Percentiles rank a stretch among this genome's conserved stretches.
These are phyloP conservation scores for Alethe diademata DNA, from an alignment of 2,113 vertebrate genomes.

Conservation along the genomic window DNA sequence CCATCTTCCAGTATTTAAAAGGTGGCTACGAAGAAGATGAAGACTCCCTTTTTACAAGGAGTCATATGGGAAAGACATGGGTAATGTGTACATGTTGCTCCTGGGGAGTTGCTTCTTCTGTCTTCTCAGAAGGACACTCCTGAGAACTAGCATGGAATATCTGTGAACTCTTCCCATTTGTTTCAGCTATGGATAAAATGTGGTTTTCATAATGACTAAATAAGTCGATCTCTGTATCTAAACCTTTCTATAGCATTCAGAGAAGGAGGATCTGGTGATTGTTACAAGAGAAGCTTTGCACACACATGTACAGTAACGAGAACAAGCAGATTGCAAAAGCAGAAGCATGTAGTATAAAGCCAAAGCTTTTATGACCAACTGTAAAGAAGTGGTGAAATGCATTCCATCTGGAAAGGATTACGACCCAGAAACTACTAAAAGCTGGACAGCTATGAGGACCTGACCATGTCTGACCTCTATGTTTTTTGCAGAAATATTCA, in stretches of 20 bases:
- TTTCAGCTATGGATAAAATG: background rate
- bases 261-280: slow-evolving; percentile 11
- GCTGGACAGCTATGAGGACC: background rate
- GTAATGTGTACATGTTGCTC: too few relatives aligned
- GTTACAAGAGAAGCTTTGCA: background rate
- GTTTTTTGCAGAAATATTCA: background rate
- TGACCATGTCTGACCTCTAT: background rate
- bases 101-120: background rate
- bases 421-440: slow-evolving; percentile 44
- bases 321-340: slow-evolving; percentile 29
- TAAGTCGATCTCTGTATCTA: background rate
- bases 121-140: background rate
- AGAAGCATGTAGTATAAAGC: slow-evolving; percentile 3
- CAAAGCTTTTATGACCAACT: background rate
- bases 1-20: background rate
- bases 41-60: background rate
- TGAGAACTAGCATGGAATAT: background rate
- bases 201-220: background rate
- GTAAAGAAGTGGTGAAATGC: slow-evolving; percentile 31
- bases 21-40: background rate
- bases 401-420: slow-evolving; percentile 58
- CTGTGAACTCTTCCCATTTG: background rate
- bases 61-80: background rate
- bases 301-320: slow-evolving; percentile 11
- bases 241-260: background rate